Evolutionary conservation across 2,888 invertebrate genomes (phyloP), one percentile per base, ranked within the genome.

Genomic region (Dryocosmus kuriphilus): DNA sequence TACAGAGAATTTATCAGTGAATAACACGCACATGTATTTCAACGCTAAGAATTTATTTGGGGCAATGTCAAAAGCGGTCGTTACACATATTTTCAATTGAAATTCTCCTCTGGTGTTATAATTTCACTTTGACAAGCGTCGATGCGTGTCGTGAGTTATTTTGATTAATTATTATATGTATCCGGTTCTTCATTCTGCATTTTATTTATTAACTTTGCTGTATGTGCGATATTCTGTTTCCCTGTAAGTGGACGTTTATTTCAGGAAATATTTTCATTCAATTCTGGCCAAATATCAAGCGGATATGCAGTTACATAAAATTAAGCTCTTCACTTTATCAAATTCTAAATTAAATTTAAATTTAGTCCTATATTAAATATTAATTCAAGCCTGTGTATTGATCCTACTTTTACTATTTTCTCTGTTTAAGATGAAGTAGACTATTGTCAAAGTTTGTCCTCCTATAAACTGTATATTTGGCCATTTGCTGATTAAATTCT

Each of bases 31-130:
- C 30, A 27, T 60, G 27, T 57, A 57, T 27, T 19, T 2, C 9
- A 11, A 30, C 22, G 51, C 32, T 30, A 71, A 30, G 9, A 51
- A 55, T 71, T 71, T 71, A 32, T 71, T 55, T 71, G 51, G 71
- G n/a, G 19, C 14, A n/a, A 30, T 71, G 71, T 51, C 71, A 71
- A 71, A 71, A 71, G 9, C 6, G 51, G 32, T 46, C 71, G 30
- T 55, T 51, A 71, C 32, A 71, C 71, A 55, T 32, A 32, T 67
- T 67, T 67, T 67, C 67, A 67, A 67, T 46, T 46, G 46, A 46
- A 67, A 41, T 46, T n/a, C 46, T 19, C 46, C 14, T 24, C 30
- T 19, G 4, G 27, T 46, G 71, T 51, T 71, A 71, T 55, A 51
- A 51, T 71, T 71, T 71, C 14, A 55, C 22, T 55, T n/a, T 55